Evolutionary conservation across 2,113 vertebrate genomes (phyloP).

Genomic region (Lepus americanus): DNA sequence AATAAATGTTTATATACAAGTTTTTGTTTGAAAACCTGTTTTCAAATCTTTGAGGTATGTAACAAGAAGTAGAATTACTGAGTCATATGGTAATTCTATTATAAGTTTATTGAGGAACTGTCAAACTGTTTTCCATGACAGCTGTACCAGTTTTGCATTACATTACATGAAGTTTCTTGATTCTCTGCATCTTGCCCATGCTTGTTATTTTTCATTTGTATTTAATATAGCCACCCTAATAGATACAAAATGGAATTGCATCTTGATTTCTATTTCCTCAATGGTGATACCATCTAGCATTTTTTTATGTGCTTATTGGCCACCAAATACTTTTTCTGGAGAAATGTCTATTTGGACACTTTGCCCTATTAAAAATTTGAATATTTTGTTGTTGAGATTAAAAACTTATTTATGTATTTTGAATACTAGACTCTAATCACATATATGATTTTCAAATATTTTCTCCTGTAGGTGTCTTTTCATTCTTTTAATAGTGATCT

Average conservation of each 20-base stretch:
- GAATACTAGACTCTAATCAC: neutral
- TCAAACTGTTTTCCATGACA: neutral
- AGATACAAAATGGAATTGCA: neutral
- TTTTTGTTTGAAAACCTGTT: neutral
- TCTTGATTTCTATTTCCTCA: neutral
- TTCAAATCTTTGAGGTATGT: neutral
- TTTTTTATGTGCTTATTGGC: neutral
- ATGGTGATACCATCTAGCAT: neutral
- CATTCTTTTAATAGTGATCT: neutral
- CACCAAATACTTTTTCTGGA: neutral
- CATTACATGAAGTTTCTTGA: neutral
- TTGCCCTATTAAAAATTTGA: neutral
- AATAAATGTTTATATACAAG: neutral
- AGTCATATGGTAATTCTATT: neutral
- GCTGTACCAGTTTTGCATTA: neutral
- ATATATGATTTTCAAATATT: neutral
- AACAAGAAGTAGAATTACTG: neutral
- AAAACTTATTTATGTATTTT: neutral
- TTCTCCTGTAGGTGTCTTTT: neutral
- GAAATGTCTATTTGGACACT: neutral
- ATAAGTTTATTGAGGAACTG: neutral
- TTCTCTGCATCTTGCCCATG: neutral
- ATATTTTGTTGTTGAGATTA: neutral
- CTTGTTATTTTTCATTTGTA: neutral
- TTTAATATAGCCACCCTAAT: neutral